These are phyloP conservation scores for Polyommatus icarus DNA, from an alignment of 2,888 invertebrate species.

Conservation along the genomic window DNA sequence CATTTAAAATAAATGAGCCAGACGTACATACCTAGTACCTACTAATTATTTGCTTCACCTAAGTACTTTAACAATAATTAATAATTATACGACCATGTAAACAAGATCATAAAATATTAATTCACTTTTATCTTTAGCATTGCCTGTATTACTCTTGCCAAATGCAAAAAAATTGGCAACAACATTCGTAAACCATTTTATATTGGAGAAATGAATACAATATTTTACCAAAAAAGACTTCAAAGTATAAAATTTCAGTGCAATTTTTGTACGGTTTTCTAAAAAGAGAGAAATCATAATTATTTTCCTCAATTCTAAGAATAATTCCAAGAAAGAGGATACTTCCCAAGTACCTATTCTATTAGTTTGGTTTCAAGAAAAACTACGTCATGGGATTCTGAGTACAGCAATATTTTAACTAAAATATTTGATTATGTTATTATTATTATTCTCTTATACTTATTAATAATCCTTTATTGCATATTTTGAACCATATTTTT, in stretches of 20 bases:
- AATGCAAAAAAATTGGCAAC: slow-evolving; percentile 24
- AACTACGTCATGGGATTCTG: not conserved
- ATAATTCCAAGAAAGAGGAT: not conserved
- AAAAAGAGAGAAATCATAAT: not conserved
- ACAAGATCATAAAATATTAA: slow-evolving; percentile 21
- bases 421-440: not conserved
- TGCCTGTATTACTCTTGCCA: slow-evolving; percentile 16
- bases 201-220: slow-evolving; percentile 18
- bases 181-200: not conserved
- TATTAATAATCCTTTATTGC: too few relatives aligned
- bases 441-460: too few relatives aligned
- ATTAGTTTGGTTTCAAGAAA: not conserved
- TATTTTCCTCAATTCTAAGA: not conserved
- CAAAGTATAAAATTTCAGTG: not conserved
- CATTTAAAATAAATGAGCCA: not conserved
- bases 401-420: not conserved
- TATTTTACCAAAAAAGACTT: slow-evolving; percentile 7
- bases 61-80: not conserved
- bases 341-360: not conserved
- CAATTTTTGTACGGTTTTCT: not conserved
- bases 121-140: slow-evolving; percentile 21
- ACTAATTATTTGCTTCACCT: not conserved
- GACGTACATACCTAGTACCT: not conserved
- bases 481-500: not conserved
- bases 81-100: slow-evolving; percentile 9